Evolutionary conservation across 1,140 invertebrate species (phyloP).

Genomic region (Nasonia longicornis): DNA sequence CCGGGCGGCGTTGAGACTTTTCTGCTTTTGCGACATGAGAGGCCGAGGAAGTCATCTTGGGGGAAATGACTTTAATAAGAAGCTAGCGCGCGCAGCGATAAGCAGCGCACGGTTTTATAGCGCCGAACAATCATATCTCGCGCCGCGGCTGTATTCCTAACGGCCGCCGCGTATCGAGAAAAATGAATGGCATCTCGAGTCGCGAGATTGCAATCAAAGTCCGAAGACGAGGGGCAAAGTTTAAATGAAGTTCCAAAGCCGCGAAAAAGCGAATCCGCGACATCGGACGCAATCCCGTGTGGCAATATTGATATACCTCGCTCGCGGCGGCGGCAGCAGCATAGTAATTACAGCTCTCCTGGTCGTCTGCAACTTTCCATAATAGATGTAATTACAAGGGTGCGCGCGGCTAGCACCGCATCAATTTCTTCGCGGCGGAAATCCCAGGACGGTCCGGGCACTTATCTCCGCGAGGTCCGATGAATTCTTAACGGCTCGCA

Average conservation of each 20-base stretch:
- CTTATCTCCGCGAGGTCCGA: conserved; percentile 4
- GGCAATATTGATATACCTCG: too few species aligned
- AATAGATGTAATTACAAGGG: too few species aligned
- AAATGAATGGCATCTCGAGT: not conserved
- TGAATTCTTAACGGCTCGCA: conserved; percentile 15
- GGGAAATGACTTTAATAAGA: not conserved
- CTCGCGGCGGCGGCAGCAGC: too few species aligned
- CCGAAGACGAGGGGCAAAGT: too few species aligned
- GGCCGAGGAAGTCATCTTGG: not conserved
- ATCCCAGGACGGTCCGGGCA: conserved; percentile 12
- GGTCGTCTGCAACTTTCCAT: not conserved
- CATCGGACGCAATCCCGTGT: too few species aligned
- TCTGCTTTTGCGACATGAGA: not conserved
- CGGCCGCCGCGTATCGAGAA: not conserved
- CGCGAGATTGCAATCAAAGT: not conserved
- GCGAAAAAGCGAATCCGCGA: too few species aligned
- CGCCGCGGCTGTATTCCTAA: not conserved
- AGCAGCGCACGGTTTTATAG: not conserved
- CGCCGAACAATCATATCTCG: not conserved
- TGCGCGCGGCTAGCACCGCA: not conserved
- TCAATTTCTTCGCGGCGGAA: not conserved
- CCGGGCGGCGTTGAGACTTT: not conserved
- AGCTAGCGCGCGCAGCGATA: not conserved
- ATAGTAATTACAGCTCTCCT: too few species aligned
- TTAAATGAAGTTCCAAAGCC: too few species aligned